phyloP scores from a whole-genome alignment of 2,113 vertebrate genomes.

The Procapra przewalskii region DNA sequence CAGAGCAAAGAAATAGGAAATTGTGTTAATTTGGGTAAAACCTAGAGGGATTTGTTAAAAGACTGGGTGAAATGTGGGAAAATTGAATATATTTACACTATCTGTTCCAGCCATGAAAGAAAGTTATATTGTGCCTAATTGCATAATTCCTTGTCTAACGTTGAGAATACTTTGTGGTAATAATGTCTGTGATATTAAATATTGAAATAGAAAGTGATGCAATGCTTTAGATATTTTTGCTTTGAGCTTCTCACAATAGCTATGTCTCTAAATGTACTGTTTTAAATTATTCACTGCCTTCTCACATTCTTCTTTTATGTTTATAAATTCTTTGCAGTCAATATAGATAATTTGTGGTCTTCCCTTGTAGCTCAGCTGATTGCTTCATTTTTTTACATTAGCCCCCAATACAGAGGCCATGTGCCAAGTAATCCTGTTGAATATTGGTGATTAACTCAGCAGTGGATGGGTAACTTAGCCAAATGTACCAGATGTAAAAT shows the following conservation, averaged over 20 bases:
- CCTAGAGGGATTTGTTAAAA: neutral
- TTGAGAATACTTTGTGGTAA: neutral
- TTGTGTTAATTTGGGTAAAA: neutral
- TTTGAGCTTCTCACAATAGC: neutral
- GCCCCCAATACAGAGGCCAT: neutral
- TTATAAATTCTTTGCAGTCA: neutral
- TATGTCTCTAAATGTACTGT: neutral
- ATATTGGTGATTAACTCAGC: neutral
- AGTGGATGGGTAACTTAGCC: neutral
- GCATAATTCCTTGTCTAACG: neutral
- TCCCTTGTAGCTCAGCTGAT: neutral
- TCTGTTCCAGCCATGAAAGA: neutral
- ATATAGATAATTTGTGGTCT: neutral
- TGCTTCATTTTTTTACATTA: neutral
- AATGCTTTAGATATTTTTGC: neutral
- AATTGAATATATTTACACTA: neutral
- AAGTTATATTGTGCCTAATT: neutral
- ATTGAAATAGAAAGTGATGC: neutral
- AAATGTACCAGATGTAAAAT: neutral
- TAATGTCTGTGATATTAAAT: neutral
- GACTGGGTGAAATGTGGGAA: neutral
- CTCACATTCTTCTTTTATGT: neutral
- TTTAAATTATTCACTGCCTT: neutral
- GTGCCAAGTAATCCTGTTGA: neutral
- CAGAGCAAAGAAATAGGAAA: neutral